Base-by-base conservation (phyloP, 2,888 invertebrate species). In the Drosophila neoperkinsi region DNA sequence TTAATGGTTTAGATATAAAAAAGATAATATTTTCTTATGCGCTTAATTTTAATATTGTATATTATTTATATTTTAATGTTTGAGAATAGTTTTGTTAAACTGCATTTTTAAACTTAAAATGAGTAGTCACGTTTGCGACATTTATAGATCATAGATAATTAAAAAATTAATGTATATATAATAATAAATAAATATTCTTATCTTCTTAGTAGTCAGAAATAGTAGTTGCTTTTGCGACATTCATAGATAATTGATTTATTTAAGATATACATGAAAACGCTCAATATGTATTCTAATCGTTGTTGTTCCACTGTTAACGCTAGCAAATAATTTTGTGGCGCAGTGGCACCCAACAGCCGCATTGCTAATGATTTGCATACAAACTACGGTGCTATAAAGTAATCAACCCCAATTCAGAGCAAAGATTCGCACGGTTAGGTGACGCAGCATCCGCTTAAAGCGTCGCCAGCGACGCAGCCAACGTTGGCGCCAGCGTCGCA, bases 351-450 rank as follows among this genome's bases (percentile, higher is more conserved):
- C 57, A 43, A 59, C 66, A 56, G 59, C n/a, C 70, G 59, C 51
- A 71, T 41, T 64, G 41, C 49, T 43, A 46, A 49, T 56, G 36
- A 71, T 79, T 82, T 80, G 79, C 75, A 79, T 79, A 66, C 68
- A 55, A 28, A 65, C 34, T 30, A 57, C 61, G 58, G 50, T 64
- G 55, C 61, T 38, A 82, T 82, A 62, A 74, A 74, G 61, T 71
- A 69, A 63, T 82, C 77, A 85, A 68, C 74, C 79, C 62, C 77
- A 79, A 81, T 83, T 75, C 73, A 50, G 63, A 41, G 77, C 69
- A 70, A 80, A 84, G 63, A 87, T 80, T 83, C 85, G 87, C 80
- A 84, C 78, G 75, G 62, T 74, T 55, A 67, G 60, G 43, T 76
- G 77, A 46, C 82, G 82, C 57, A 72, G 36, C 61, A 56, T 36